These are phyloP conservation scores for Dromaius novaehollandiae DNA, from an alignment of 2,113 vertebrate genomes.

Conservation along the genomic window DNA sequence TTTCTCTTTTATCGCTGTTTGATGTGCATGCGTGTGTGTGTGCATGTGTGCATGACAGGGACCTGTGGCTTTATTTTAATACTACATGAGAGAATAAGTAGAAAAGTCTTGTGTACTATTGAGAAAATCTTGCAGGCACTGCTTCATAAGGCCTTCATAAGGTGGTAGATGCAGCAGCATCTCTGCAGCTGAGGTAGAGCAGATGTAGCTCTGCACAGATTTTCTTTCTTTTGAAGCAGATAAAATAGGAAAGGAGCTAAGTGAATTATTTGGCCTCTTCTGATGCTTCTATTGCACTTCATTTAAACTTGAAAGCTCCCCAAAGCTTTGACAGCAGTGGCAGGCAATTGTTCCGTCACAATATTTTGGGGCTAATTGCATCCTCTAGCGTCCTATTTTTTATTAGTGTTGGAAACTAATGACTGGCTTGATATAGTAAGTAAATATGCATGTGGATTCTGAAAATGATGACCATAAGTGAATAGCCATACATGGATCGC, in stretches of 20 bases:
- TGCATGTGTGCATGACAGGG: accelerated
- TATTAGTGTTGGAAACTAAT: background rate
- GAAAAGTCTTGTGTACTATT: background rate
- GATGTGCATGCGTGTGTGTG: background rate
- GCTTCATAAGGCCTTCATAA: background rate
- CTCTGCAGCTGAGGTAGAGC: background rate
- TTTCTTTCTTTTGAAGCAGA: background rate
- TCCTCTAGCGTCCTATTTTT: background rate
- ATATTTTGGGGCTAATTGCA: background rate
- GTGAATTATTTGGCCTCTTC: background rate
- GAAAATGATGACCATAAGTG: background rate
- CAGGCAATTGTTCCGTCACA: background rate
- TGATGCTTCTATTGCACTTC: background rate
- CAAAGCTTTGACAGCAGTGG: background rate
- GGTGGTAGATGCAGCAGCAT: background rate
- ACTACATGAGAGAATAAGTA: background rate
- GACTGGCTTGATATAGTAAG: background rate
- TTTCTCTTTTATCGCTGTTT: background rate
- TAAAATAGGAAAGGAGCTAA: background rate
- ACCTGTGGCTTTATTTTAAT: background rate
- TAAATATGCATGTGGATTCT: background rate
- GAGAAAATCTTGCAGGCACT: background rate
- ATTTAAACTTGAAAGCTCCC: background rate
- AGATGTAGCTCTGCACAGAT: background rate
- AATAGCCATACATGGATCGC: background rate